Percentiles rank a stretch among this genome's conserved stretches.
These are phyloP conservation scores for Apus apus DNA, from an alignment of 2,113 vertebrate genomes.

Conservation along the genomic window DNA sequence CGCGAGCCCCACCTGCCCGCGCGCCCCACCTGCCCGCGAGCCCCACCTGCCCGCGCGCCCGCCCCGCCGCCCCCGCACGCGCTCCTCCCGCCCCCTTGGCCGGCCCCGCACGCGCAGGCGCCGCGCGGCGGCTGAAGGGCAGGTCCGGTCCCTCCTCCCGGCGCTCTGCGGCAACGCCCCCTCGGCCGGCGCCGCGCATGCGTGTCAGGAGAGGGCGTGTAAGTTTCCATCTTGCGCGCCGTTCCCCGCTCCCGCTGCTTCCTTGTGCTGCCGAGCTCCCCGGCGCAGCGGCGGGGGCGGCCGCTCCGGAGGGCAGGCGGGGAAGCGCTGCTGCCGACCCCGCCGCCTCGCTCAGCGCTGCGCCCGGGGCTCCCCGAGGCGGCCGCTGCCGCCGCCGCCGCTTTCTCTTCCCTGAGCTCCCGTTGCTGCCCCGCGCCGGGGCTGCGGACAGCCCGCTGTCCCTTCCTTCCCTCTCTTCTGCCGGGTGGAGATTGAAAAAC, in stretches of 20 bases:
- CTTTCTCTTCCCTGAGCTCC: neutral
- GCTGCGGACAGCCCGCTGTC: rapidly evolving
- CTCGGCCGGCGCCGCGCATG: neutral
- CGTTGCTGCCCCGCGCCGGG: too few species aligned
- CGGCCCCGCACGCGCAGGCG: too few species aligned
- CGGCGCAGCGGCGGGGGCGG: rapidly evolving
- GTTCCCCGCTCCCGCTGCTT: rapidly evolving
- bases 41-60: too few species aligned
- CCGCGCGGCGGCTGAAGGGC: too few species aligned
- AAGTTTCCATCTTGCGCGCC: constrained; percentile 50
- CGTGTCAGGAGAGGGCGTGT: neutral
- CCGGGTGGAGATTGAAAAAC: rapidly evolving
- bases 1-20: too few species aligned
- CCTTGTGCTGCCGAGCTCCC: rapidly evolving
- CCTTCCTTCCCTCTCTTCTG: rapidly evolving
- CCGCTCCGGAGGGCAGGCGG: rapidly evolving
- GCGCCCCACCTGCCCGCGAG: too few species aligned
- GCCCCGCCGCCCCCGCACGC: too few species aligned
- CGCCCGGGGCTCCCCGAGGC: neutral
- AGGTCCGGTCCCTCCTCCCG: too few species aligned
- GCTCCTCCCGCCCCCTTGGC: too few species aligned
- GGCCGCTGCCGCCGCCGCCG: too few species aligned
- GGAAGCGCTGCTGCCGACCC: rapidly evolving
- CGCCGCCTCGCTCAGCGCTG: too few species aligned
- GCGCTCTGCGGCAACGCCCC: rapidly evolving